Base-by-base conservation (phyloP, 2,113 vertebrate species). In the Mustela lutreola region DNA sequence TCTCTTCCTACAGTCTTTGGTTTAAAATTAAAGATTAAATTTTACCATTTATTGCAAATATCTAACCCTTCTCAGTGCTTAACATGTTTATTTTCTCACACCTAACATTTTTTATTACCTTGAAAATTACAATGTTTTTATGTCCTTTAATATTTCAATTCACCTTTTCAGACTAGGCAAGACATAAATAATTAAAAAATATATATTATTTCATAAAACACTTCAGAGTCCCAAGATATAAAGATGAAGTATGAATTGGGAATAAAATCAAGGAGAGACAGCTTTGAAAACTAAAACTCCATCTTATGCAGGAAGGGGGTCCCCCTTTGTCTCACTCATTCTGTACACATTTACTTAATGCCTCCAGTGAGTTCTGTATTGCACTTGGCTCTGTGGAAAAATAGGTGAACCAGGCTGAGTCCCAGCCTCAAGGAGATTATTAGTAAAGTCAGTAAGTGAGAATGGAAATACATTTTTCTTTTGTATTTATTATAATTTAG, bases 121-220 rank as follows among this genome's bases (percentile, higher is more conserved):
- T 90, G 75, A 75, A 93, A 62, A 87, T 90, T 63, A 53, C 16
- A 36, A 90, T n/a, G 80, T 73, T 88, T 95, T 75, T 63, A 45
- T 56, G n/a, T 3, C 10, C 21, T 95, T 93, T 71, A 93, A 89
- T 86, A 79, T 87, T 86, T 95, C 56, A 92, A 28, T 58, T 42
- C 26, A 71, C 60, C 4, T 79, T 86, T 95, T 89, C 89, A 56
- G 39, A 88, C 6, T 36, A 86, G 48, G 39, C 50, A 70, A 97
- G 62, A 62, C 62, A 94, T 48, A 83, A 78, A 79, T 75, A 33
- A 97, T 89, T 93, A 81, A 50, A 89, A 79, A 93, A 89, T 28
- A 95, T 31, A 95, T 58, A 75, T 80, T 53, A 84, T 91, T 96
- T 89, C 60, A 78, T 71, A 82, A 79, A 95, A n/a, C 84, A 67